These are phyloP conservation scores for Nasonia oneida DNA, from an alignment of 2,888 invertebrate species.

Conservation along the genomic window DNA sequence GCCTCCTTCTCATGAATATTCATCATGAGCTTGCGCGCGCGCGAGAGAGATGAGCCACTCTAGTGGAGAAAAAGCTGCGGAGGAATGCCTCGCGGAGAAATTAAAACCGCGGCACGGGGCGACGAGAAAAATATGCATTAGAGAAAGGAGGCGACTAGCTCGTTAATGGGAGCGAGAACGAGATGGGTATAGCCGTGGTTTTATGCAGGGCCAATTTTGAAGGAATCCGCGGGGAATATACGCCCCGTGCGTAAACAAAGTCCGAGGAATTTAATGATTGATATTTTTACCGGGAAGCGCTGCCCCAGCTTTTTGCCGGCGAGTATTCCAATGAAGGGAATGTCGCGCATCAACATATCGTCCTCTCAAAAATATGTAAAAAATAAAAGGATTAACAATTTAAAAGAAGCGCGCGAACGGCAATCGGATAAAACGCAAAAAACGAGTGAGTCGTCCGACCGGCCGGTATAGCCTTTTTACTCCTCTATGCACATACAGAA, in stretches of 20 bases:
- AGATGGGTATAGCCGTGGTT: background rate
- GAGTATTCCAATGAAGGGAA: constrained; percentile 14
- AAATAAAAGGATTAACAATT: constrained; percentile 6
- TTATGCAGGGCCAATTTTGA: constrained; percentile 42
- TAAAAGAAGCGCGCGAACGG: background rate
- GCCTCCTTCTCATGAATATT: constrained; percentile 44
- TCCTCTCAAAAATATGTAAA: background rate
- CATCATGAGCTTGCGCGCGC: constrained; percentile 23
- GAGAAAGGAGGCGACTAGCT: background rate
- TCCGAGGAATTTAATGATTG: background rate
- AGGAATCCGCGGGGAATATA: constrained; percentile 46
- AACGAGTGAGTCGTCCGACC: constrained; percentile 4
- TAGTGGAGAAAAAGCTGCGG: constrained; percentile 21
- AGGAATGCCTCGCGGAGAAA: constrained; percentile 38
- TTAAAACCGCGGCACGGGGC: constrained; percentile 29
- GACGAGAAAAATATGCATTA: constrained; percentile 34
- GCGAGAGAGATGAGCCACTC: constrained; percentile 34
- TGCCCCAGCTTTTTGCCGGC: background rate
- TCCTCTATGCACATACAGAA: background rate
- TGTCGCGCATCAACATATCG: background rate
- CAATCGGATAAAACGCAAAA: background rate
- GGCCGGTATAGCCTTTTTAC: constrained; percentile 7
- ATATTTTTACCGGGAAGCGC: background rate
- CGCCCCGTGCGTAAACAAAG: background rate
- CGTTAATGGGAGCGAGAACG: constrained; percentile 1